A percentile compares a stretch with the other conserved stretches of the same genome.
Evolutionary conservation across 37 sponge, comb jelly and placozoan species (phyloP).

Genomic region (Halichondria panicea): DNA sequence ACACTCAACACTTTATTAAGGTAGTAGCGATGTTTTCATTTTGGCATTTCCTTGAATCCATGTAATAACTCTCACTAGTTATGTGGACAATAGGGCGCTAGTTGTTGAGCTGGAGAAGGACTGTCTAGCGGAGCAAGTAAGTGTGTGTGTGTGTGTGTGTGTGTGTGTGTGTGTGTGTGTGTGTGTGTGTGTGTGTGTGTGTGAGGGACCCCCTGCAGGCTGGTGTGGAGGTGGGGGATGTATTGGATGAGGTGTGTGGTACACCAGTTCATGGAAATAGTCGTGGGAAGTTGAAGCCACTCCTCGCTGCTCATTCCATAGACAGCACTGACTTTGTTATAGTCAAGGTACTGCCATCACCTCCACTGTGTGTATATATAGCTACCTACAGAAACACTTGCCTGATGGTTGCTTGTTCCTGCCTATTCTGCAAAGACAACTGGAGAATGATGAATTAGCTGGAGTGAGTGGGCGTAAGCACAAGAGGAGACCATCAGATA

Average conservation of each 20-base stretch:
- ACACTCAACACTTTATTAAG: conserved; percentile 53
- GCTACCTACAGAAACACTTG: conserved; percentile 5
- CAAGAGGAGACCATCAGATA: neutral
- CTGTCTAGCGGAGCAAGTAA: conserved; percentile 44
- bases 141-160: neutral
- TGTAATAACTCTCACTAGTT: conserved; percentile 2
- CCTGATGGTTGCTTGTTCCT: conserved; percentile 26
- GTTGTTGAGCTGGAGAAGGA: conserved; percentile 54
- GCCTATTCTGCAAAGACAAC: conserved; percentile 5
- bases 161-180: conserved; percentile 4
- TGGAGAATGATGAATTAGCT: neutral
- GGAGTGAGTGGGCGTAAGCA: neutral
- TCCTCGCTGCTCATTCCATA: conserved; percentile 10
- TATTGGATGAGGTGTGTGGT: conserved; percentile 64
- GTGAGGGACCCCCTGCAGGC: conserved; percentile 1
- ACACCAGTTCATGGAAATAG: conserved; percentile 17
- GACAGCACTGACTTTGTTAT: conserved; percentile 34
- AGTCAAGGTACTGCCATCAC: conserved; percentile 46
- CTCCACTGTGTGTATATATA: neutral
- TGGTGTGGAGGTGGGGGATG: conserved; percentile 55
- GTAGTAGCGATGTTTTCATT: conserved; percentile 27
- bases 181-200: neutral
- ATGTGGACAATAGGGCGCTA: conserved; percentile 33
- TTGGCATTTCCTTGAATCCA: neutral
- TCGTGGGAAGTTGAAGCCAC: conserved; percentile 40